Base-by-base conservation (phyloP, 2,888 invertebrate genomes). In the Altica lythri region DNA sequence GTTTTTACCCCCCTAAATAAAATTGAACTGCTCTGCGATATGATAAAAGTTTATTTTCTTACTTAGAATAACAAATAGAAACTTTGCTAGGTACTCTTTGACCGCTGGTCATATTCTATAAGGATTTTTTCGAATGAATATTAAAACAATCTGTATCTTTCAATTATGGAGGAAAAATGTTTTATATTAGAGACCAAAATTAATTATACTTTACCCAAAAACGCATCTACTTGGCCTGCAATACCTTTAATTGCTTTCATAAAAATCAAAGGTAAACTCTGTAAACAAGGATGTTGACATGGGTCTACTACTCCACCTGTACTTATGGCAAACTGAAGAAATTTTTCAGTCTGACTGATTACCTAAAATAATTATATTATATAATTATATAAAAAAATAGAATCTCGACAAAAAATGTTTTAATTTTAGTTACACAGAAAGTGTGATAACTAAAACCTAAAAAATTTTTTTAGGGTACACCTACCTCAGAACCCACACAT, bases 221-320 rank as follows among this genome's bases (percentile, higher is more conserved):
- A 97, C 1, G 95, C 94, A 79, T 97, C 96, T 9, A 96, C 94
- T 72, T 96, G 89, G 19, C 90, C 89, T 1, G 96, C 92, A 55
- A 97, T 84, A 29, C 95, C 95, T 76, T 89, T 89, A 81, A 97
- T 93, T 5, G 96, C 95, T 73, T 91, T 92, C 64, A 91, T 83
- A 80, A 97, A 97, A 72, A 95, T 95, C 59, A 86, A 81, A 0
- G 96, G 96, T 64, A 97, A 77, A 9, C 86, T 82, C 60, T 86
- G 83, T 13, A 95, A 78, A 70, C 93, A 93, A 0, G 92, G 91
- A 78, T 96, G 95, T 69, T 93, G 92, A 73, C 90, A 90, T 0
- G 96, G 94, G 75, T 95, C 95, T 27, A 90, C 81, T 0, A 85
- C 86, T 63, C 89, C 89, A 25, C 88, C 86, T 67, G 86, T 88